A percentile compares a stretch with the other conserved stretches of the same genome.
These are phyloP conservation scores for Agelastica alni DNA, from an alignment of 2,888 invertebrate genomes.

Conservation along the genomic window DNA sequence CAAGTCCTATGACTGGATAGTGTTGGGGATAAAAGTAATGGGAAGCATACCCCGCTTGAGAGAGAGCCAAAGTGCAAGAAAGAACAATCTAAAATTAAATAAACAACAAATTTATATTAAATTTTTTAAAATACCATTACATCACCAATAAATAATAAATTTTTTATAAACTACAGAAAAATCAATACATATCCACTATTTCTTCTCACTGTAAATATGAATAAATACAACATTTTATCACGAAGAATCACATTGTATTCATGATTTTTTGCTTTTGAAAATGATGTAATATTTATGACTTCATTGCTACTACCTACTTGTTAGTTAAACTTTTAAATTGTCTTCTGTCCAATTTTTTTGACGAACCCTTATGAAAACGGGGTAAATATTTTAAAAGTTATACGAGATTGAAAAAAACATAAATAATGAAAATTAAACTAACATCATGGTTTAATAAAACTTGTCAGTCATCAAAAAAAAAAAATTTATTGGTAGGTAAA, in stretches of 20 bases:
- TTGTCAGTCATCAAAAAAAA: too few relatives aligned
- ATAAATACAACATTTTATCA: slow-evolving; percentile 3
- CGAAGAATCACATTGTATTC: slow-evolving; percentile 5
- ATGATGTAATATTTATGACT: slow-evolving; percentile 9
- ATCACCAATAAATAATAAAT: too few relatives aligned
- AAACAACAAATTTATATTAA: not conserved
- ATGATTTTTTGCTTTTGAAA: slow-evolving; percentile 6
- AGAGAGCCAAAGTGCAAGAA: slow-evolving; percentile 56
- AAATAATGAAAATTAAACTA: too few relatives aligned
- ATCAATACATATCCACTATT: too few relatives aligned
- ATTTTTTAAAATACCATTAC: not conserved
- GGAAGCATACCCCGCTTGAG: slow-evolving; percentile 52
- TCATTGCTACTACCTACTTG: not conserved
- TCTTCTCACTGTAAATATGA: not conserved
- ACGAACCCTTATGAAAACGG: too few relatives aligned
- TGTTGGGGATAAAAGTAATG: slow-evolving; percentile 53
- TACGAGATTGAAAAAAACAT: too few relatives aligned
- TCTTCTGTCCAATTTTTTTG: not conserved
- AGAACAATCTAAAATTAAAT: slow-evolving; percentile 54
- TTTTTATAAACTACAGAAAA: too few relatives aligned
- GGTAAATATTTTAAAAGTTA: too few relatives aligned
- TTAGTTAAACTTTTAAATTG: not conserved
- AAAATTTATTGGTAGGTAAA: too few relatives aligned
- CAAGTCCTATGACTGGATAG: slow-evolving; percentile 50
- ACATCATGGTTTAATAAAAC: too few relatives aligned